Conservation (phyloP, 2,797 vertebrate genomes). For the Acanthopagrus latus region DNA sequence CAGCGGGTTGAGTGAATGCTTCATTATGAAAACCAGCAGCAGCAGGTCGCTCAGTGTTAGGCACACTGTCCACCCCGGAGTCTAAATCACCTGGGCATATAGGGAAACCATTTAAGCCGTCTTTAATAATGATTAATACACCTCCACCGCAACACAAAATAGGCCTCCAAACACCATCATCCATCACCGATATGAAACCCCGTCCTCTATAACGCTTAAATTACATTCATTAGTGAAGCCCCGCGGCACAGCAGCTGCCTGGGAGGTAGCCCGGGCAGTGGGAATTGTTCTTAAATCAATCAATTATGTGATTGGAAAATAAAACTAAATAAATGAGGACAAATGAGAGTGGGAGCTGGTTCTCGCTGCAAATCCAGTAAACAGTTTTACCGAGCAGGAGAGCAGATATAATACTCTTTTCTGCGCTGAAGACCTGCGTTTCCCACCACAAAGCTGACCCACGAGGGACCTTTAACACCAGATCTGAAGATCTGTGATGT, state of each 20-base stretch:
- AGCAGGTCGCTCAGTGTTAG: conserved; percentile 62
- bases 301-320: conserved; percentile 62
- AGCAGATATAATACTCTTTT: conserved; percentile 24
- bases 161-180: conserved; percentile 64
- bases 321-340: conserved; percentile 66
- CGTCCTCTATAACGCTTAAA: conserved; percentile 68
- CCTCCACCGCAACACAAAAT: conserved; percentile 67
- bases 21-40: conserved; percentile 75
- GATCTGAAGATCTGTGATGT: conserved; percentile 4
- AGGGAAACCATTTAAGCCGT: conserved; percentile 71
- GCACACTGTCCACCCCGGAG: conserved; percentile 68
- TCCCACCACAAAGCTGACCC: background rate
- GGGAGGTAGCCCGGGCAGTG: conserved; percentile 40
- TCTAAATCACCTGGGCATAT: conserved; percentile 74
- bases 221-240: conserved; percentile 74
- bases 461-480: background rate
- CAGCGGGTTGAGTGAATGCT: conserved; percentile 76
- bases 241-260: conserved; percentile 33
- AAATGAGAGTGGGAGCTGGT: conserved; percentile 48
- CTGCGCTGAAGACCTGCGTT: conserved; percentile 5
- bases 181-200: conserved; percentile 77
- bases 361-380: conserved; percentile 34
- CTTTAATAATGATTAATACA: conserved; percentile 84
- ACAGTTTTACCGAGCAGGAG: conserved; percentile 12
- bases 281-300: conserved; percentile 68